Percentiles rank a stretch among this genome's conserved stretches.
These are phyloP conservation scores for Aplysina aerophoba DNA, from an alignment of 37 sponge, comb jelly and placozoan genomes.

Conservation along the genomic window DNA sequence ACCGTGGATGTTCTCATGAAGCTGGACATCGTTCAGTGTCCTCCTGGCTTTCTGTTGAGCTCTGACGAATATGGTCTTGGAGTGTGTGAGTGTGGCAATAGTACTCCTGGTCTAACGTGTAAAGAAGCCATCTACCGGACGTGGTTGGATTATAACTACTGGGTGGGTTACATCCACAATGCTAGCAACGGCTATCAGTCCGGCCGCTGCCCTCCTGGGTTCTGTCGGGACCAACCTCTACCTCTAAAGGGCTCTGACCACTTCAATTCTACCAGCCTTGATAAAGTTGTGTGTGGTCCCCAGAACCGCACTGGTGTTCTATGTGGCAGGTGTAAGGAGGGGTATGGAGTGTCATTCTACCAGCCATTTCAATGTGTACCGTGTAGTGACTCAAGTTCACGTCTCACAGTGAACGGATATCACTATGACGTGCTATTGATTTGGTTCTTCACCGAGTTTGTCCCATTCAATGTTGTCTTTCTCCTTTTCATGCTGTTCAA, in stretches of 20 bases:
- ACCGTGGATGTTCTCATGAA: background rate
- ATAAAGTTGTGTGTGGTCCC: background rate
- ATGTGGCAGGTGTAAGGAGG: conserved; percentile 4
- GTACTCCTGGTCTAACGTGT: background rate
- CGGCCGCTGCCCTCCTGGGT: conserved; percentile 1
- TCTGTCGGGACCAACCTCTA: background rate
- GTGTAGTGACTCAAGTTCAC: background rate
- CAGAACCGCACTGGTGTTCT: conserved; percentile 4
- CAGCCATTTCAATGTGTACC: background rate
- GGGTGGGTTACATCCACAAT: background rate
- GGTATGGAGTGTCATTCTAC: background rate
- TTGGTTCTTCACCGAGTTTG: conserved; percentile 21
- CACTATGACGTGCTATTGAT: background rate
- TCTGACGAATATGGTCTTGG: no score
- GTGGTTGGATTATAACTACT: background rate
- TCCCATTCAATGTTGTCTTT: background rate
- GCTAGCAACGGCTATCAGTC: background rate
- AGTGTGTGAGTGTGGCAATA: no score
- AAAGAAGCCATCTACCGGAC: background rate
- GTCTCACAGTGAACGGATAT: no score
- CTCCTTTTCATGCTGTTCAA: conserved; percentile 11
- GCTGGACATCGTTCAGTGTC: background rate
- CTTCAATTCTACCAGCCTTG: background rate
- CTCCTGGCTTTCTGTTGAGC: background rate
- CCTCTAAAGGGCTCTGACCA: background rate